Conservation (phyloP, 2,888 invertebrate genomes). For the Apamea sordens region DNA sequence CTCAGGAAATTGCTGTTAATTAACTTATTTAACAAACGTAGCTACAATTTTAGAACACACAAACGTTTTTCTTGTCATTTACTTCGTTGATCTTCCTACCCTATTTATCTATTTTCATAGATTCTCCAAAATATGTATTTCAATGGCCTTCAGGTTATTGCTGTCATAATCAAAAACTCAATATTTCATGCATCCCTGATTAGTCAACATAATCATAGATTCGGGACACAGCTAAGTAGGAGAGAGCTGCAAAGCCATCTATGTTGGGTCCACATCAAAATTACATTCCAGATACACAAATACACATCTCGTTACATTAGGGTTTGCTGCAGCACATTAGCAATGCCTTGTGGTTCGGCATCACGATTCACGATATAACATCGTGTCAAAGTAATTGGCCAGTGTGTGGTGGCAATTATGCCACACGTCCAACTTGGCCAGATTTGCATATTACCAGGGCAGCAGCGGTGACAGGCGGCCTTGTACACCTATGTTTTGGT, state of each 20-base stretch:
- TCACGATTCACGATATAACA: constrained; percentile 52
- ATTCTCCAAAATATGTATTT: not conserved
- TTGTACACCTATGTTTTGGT: constrained; percentile 43
- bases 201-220: not conserved
- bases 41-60: not conserved
- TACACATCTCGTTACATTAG: constrained; percentile 28
- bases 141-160: not conserved
- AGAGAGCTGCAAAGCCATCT: not conserved
- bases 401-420: constrained; percentile 65
- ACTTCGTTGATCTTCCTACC: not conserved
- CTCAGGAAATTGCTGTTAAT: not conserved
- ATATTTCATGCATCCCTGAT: not conserved
- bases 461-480: constrained; percentile 32
- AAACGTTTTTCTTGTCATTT: not conserved
- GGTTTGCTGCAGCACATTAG: constrained; percentile 41
- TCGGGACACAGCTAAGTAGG: not conserved
- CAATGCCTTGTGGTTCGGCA: constrained; percentile 29
- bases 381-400: constrained; percentile 62
- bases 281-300: constrained; percentile 1
- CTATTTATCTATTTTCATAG: not conserved
- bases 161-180: not conserved
- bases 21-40: not conserved
- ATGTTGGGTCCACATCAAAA: constrained; percentile 19
- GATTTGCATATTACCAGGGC: constrained; percentile 65
- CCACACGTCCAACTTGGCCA: constrained; percentile 43